Evolutionary conservation across 2,888 invertebrate species (phyloP).

Genomic region (Parnassius mnemosyne): DNA sequence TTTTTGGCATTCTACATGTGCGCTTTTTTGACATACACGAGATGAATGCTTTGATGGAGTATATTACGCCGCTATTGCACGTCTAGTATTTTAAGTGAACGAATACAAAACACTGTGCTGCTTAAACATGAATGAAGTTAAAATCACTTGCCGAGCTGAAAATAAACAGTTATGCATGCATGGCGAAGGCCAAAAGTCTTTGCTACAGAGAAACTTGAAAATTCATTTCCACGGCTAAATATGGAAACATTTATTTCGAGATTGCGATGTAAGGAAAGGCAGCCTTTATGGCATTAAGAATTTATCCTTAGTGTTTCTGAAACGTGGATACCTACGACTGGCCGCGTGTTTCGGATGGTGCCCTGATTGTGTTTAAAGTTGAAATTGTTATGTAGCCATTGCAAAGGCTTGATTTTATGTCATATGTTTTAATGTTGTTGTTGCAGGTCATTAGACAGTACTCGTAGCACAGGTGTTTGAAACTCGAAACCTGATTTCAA

Average conservation of each 20-base stretch:
- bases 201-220: background rate
- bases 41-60: no score
- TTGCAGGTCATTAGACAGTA: background rate
- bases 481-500: no score
- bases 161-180: slow-evolving; percentile 14
- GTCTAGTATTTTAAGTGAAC: background rate
- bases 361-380: slow-evolving; percentile 12
- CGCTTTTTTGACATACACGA: no score
- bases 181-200: background rate
- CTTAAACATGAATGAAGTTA: slow-evolving; percentile 10
- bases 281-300: slow-evolving; percentile 15
- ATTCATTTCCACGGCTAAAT: slow-evolving; percentile 16
- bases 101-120: background rate
- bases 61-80: no score
- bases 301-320: slow-evolving; percentile 11
- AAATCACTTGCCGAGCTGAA: slow-evolving; percentile 9
- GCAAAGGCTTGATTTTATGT: background rate
- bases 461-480: background rate
- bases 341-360: background rate
- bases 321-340: slow-evolving; percentile 3
- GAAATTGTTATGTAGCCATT: slow-evolving; percentile 1
- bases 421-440: background rate
- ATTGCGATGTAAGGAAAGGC: background rate
- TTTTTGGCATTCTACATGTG: no score
- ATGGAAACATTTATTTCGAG: slow-evolving; percentile 7